Conservation (phyloP, 2,113 vertebrate species). For the Callionymus lyra region DNA sequence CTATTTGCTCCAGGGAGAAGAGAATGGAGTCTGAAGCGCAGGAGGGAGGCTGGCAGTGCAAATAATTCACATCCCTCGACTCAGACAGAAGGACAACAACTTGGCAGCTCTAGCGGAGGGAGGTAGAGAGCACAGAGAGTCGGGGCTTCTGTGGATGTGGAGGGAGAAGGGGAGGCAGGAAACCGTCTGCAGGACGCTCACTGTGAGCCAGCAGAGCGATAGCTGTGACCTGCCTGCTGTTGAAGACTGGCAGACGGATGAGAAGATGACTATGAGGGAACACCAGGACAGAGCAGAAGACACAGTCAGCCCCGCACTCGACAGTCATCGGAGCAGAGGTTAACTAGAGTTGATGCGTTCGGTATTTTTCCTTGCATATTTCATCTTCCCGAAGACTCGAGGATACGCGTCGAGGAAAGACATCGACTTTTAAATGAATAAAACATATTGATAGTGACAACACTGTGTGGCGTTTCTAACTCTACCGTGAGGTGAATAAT, state of each 20-base stretch:
- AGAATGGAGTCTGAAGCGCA: conserved; percentile 31
- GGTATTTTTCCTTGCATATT: too few species aligned
- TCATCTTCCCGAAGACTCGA: too few species aligned
- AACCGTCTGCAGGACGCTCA: conserved; percentile 16
- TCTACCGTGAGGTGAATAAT: too few species aligned
- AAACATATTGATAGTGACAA: too few species aligned
- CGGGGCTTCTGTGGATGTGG: conserved; percentile 7
- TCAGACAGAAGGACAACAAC: conserved; percentile 46
- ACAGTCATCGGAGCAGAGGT: too few species aligned
- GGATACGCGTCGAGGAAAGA: too few species aligned
- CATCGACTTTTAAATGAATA: too few species aligned
- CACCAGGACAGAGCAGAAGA: conserved; percentile 44
- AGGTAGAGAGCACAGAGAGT: conserved; percentile 36
- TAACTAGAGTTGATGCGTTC: too few species aligned
- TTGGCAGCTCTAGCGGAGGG: conserved; percentile 39
- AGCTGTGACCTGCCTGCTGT: conserved; percentile 60
- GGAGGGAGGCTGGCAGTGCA: conserved; percentile 40
- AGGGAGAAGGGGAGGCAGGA: conserved; percentile 11
- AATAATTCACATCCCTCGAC: conserved; percentile 58
- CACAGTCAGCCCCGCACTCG: conserved; percentile 24
- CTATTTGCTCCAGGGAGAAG: conserved; percentile 45
- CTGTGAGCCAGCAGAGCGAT: conserved; percentile 25
- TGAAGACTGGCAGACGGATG: conserved; percentile 54
- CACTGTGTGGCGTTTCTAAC: too few species aligned
- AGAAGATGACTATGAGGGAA: conserved; percentile 52